Conservation (phyloP, 2,113 vertebrate species). For the Rhinoptilus africanus region DNA sequence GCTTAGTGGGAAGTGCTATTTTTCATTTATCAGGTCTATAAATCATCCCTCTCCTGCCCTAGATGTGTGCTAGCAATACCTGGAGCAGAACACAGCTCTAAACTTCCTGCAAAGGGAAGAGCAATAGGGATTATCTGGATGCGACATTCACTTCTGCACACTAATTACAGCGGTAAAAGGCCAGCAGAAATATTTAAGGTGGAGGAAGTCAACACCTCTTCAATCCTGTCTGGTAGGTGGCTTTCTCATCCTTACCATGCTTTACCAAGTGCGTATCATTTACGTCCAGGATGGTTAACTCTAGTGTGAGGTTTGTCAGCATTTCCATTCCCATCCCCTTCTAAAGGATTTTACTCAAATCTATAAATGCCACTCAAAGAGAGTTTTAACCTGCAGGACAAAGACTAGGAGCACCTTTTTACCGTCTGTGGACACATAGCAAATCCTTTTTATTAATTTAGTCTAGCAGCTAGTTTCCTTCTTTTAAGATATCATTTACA, state of each 20-base stretch:
- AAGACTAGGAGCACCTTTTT: neutral
- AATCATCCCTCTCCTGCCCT: neutral
- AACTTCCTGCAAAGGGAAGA: neutral
- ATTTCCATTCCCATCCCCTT: neutral
- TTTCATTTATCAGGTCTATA: neutral
- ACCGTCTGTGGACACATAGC: neutral
- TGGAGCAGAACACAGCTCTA: neutral
- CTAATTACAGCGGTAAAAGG: neutral
- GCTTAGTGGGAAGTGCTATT: neutral
- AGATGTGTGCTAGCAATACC: neutral
- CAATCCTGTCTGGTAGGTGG: neutral
- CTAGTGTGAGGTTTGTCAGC: neutral
- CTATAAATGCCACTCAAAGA: neutral
- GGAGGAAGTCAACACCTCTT: neutral
- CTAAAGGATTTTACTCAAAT: neutral
- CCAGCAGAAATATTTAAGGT: neutral
- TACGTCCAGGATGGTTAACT: neutral
- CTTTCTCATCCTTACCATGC: neutral
- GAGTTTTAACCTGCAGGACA: neutral
- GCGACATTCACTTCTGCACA: neutral
- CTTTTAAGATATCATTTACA: neutral
- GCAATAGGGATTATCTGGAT: neutral
- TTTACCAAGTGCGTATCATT: neutral
- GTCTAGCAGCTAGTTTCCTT: neutral
- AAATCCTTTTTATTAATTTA: neutral